A percentile compares a stretch with the other conserved stretches of the same genome.
Conservation (phyloP, 2,113 vertebrate genomes). For the Apteryx mantelli region DNA sequence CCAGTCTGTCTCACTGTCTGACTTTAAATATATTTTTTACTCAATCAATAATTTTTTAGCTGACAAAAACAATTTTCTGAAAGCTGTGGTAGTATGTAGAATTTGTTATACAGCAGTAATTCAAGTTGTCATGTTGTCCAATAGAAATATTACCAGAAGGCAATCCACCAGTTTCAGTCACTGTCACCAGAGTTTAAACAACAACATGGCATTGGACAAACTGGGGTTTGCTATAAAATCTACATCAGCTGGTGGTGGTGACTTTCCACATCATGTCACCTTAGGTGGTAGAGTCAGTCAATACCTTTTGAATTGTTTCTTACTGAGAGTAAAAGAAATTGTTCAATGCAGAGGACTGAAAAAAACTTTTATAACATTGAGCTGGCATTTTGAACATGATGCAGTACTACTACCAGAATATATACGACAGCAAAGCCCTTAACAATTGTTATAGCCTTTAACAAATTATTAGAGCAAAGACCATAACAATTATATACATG, state of each 20-base stretch:
- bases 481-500: neutral
- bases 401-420: neutral
- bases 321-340: neutral
- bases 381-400: neutral
- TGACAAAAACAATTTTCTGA: slow-evolving; percentile 70
- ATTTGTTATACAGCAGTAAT: slow-evolving; percentile 67
- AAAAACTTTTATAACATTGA: neutral
- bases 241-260: neutral
- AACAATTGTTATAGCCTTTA: neutral
- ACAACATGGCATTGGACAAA: slow-evolving; percentile 33
- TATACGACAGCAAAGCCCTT: neutral
- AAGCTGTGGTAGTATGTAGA: slow-evolving; percentile 48
- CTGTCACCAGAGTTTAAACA: slow-evolving; percentile 57
- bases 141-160: slow-evolving; percentile 65
- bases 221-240: slow-evolving; percentile 19
- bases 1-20: slow-evolving; percentile 7
- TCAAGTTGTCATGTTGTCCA: slow-evolving; percentile 62
- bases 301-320: slow-evolving; percentile 22
- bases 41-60: slow-evolving; percentile 69
- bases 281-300: slow-evolving; percentile 3
- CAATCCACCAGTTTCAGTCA: slow-evolving; percentile 54
- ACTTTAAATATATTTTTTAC: slow-evolving; percentile 68
- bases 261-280: slow-evolving; percentile 16
- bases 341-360: neutral
- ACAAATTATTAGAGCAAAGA: neutral